Conservation (phyloP, 1,140 invertebrate genomes). For the Hypsibius dujardini region DNA sequence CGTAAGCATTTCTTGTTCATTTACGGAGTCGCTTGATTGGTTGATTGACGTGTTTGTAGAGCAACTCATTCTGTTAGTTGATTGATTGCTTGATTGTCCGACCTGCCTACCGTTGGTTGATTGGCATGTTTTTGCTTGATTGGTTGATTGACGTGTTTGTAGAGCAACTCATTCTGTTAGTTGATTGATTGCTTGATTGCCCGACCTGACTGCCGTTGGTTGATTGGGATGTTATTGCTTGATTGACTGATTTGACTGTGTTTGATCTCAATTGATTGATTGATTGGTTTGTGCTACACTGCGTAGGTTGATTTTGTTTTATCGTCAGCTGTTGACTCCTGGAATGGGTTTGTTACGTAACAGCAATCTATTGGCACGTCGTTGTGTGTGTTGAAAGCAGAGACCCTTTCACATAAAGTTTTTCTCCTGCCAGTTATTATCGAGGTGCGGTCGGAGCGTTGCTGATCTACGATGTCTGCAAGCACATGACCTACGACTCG, state of each 20-base stretch:
- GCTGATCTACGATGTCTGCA: constrained; percentile 31
- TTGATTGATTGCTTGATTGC: too few species aligned
- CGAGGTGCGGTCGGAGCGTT: constrained; percentile 34
- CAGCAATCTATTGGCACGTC: too few species aligned
- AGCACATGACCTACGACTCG: constrained; percentile 21
- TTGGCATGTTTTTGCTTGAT: constrained; percentile 15
- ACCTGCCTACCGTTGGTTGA: too few species aligned
- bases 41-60: constrained; percentile 4
- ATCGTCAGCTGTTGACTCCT: neutral
- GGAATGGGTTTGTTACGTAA: neutral
- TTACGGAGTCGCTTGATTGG: neutral
- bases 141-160: neutral
- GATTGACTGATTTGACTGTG: too few species aligned
- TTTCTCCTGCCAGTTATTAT: constrained; percentile 22
- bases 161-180: neutral
- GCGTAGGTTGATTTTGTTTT: neutral
- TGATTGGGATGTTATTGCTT: too few species aligned
- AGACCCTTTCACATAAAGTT: neutral
- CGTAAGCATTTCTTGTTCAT: neutral
- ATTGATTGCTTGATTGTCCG: too few species aligned
- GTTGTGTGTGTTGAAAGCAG: too few species aligned
- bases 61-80: neutral
- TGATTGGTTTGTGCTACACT: neutral
- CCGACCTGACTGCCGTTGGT: too few species aligned
- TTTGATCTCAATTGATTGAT: too few species aligned